phyloP scores from a whole-genome alignment of 1,140 invertebrate species.

The Cylas formicarius region DNA sequence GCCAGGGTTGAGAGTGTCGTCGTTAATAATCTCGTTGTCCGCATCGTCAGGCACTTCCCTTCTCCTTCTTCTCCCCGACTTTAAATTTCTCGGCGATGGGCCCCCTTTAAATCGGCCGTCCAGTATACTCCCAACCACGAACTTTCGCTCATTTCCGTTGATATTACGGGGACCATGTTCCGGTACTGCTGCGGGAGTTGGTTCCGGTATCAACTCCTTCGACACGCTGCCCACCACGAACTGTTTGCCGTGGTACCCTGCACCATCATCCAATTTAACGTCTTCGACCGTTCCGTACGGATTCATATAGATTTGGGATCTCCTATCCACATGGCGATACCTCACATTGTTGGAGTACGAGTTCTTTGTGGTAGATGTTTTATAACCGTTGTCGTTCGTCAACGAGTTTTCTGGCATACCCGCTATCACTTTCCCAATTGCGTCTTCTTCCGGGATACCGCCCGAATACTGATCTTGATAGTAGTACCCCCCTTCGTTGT shows the following conservation, averaged over 20 bases:
- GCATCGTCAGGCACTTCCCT: conserved; percentile 18
- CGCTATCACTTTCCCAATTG: conserved; percentile 62
- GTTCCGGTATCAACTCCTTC: conserved; percentile 46
- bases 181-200: conserved; percentile 50
- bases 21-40: conserved; percentile 30
- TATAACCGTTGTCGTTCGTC: conserved; percentile 17
- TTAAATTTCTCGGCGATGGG: conserved; percentile 38
- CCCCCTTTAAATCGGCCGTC: conserved; percentile 28
- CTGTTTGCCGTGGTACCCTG: conserved; percentile 16
- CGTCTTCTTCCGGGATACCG: conserved; percentile 64
- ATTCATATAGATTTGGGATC: conserved; percentile 19
- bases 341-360: conserved; percentile 19
- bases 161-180: conserved; percentile 52
- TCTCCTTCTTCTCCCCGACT: conserved; percentile 34
- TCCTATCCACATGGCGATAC: conserved; percentile 21
- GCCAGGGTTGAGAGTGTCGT: no score
- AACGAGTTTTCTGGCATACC: conserved; percentile 54
- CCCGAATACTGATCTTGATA: conserved; percentile 57
- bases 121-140: conserved; percentile 50
- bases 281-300: conserved; percentile 24
- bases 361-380: conserved; percentile 26
- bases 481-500: conserved; percentile 52
- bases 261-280: conserved; percentile 20
- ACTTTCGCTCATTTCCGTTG: conserved; percentile 38
- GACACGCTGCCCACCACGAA: conserved; percentile 52